Base-by-base conservation (phyloP, 1,140 invertebrate genomes). In the Anadara kagoshimensis region DNA sequence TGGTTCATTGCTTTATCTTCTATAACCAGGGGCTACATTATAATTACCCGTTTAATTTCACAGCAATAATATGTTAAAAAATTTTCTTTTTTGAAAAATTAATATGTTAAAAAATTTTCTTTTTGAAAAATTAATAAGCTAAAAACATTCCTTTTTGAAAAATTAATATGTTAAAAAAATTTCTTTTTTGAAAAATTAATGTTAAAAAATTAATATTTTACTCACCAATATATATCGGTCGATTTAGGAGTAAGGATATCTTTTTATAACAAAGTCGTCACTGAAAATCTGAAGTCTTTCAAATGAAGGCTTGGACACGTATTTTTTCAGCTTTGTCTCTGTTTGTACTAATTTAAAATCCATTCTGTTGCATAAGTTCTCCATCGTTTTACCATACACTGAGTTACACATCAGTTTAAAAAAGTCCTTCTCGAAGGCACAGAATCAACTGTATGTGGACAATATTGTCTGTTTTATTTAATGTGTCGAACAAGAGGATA, bases 381-480 rank as follows among this genome's bases (percentile, higher is more conserved):
- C 49, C 47, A 75, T 66, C 1, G 59, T 61, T 22, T 74, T 73
- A 0, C 73, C 77, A 67, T 83, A 90, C 89, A 88, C 79, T 36
- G 29, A 43, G 36, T 66, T 54, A 22, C 53, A 54, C 63, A 68
- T 68, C 10, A 58, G 22, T 43, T 58, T 68, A 41, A 57, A 58
- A 43, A 68, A 68, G 24, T 41, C 41, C 26, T 58, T 58, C 26
- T 68, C 66, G 16, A 68, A 68, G 12, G 22, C 54, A 29, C 18
- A 59, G 44, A 54, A 18, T 56, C 71, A 3, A 73, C 26, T 51
- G 57, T 73, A 18, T 73, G 71, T 67, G 71, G 70, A 24, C 64
- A 66, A 49, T 73, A 73, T 44, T 36, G 29, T 36, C 53, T 73
- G 51, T 58, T 57, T 16, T 72, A 70, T 54, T 63, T 70, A 54